These are phyloP conservation scores for Metridium senile DNA, from an alignment of 92 coral and sea anemone genomes.

Conservation along the genomic window DNA sequence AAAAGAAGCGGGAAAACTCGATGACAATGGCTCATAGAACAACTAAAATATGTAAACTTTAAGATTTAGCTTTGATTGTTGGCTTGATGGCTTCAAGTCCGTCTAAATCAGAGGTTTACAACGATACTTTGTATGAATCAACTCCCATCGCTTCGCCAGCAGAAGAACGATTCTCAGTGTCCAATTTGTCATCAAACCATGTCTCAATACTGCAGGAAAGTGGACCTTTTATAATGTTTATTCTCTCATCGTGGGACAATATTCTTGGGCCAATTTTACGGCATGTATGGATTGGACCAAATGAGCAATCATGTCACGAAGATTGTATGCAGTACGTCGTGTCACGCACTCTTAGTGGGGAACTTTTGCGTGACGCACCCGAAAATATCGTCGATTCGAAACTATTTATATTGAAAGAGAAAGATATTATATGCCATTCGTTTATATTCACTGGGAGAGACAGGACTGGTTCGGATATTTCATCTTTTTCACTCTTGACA, in stretches of 20 bases:
- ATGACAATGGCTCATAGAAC: not conserved
- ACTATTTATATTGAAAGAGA: conserved; percentile 86
- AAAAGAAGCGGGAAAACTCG: not conserved
- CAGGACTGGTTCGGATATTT: conserved; percentile 73
- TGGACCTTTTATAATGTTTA: conserved; percentile 77
- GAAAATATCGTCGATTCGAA: conserved; percentile 89
- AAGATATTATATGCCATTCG: conserved; percentile 79
- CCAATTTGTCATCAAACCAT: conserved; percentile 59
- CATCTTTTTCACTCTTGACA: conserved; percentile 75
- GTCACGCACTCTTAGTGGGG: conserved; percentile 92
- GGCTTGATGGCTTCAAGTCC: conserved; percentile 7
- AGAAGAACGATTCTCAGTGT: conserved; percentile 70
- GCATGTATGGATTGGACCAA: conserved; percentile 88
- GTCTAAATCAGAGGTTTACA: not conserved
- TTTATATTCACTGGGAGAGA: conserved; percentile 87
- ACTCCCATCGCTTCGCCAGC: conserved; percentile 62
- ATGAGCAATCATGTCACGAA: conserved; percentile 63
- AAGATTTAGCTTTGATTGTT: not conserved
- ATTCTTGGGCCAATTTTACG: conserved; percentile 85
- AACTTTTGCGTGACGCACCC: conserved; percentile 91
- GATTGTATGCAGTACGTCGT: conserved; percentile 88
- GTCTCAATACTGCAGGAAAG: conserved; percentile 64
- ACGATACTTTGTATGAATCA: not conserved
- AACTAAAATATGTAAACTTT: not conserved
- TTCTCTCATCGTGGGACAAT: conserved; percentile 94